Evolutionary conservation across 2,888 invertebrate species (phyloP).

Genomic region (Cheilosia impressa): DNA sequence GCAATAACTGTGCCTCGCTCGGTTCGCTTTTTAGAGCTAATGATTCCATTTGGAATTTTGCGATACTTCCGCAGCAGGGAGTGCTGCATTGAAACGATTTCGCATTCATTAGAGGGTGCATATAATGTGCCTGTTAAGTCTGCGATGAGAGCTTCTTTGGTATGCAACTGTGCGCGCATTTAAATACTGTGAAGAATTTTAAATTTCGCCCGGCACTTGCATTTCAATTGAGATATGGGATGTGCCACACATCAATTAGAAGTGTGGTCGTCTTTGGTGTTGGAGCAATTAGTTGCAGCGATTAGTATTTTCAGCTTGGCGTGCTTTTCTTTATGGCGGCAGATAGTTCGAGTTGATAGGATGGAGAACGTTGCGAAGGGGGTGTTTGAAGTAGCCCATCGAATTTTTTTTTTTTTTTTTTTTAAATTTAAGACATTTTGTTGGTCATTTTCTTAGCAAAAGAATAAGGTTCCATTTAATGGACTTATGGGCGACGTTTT

Average conservation of each 20-base stretch:
- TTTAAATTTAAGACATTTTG: no score
- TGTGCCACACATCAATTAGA: neutral
- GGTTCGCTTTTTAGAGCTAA: neutral
- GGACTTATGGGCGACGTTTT: no score
- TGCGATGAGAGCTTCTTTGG: neutral
- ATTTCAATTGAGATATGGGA: neutral
- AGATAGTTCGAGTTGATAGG: no score
- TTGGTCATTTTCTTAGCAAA: no score
- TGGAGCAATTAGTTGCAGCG: neutral
- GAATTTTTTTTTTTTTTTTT: no score
- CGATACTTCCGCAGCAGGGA: neutral
- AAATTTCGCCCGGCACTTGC: neutral
- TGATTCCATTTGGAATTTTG: constrained; percentile 5
- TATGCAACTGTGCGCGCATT: constrained; percentile 5
- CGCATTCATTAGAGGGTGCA: neutral
- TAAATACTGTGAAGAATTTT: constrained; percentile 10
- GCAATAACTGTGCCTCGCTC: neutral
- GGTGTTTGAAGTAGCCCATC: no score
- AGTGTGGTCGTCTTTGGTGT: neutral
- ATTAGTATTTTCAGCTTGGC: no score
- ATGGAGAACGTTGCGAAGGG: no score
- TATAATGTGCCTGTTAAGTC: neutral
- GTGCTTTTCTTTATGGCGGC: no score
- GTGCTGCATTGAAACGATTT: neutral
- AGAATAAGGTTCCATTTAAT: no score